Evolutionary conservation across 2,888 invertebrate genomes (phyloP).

Genomic region (Ophion costatus): DNA sequence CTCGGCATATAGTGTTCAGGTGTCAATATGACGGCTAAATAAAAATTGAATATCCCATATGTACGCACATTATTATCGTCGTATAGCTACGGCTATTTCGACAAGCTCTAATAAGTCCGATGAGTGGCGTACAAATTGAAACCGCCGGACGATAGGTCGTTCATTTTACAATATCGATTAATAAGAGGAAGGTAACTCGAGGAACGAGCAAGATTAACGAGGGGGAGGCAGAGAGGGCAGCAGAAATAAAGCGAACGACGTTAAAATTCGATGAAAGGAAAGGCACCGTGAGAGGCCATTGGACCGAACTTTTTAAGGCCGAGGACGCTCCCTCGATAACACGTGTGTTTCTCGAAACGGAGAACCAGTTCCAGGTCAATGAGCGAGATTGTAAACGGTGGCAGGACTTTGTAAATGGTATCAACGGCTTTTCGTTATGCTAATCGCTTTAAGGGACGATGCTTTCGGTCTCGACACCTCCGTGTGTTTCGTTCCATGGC

Average conservation of each 20-base stretch:
- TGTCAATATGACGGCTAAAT: not conserved
- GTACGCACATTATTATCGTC: not conserved
- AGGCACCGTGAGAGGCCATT: slow-evolving; percentile 12
- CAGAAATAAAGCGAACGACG: not conserved
- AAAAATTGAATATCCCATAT: not conserved
- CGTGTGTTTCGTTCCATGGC: not conserved
- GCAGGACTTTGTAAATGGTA: slow-evolving; percentile 58
- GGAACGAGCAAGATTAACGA: not conserved
- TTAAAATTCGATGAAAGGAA: slow-evolving; percentile 1
- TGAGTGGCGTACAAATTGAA: slow-evolving; percentile 9
- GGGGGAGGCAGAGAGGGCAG: not conserved
- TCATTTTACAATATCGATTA: slow-evolving; percentile 28
- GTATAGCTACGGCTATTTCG: not conserved
- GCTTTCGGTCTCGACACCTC: slow-evolving; percentile 23
- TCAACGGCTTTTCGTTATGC: slow-evolving; percentile 63
- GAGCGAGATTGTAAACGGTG: slow-evolving; percentile 61
- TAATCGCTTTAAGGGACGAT: slow-evolving; percentile 53
- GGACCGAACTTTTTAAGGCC: slow-evolving; percentile 18
- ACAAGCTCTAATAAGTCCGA: not conserved
- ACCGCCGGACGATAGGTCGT: not conserved
- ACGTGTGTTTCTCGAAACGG: slow-evolving; percentile 63
- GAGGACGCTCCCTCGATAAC: slow-evolving; percentile 42
- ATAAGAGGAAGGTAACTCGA: not conserved
- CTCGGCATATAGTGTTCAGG: not conserved
- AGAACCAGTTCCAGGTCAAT: slow-evolving; percentile 63